Percentiles rank a stretch among this genome's conserved stretches.
Evolutionary conservation across 2,888 invertebrate species (phyloP).

Genomic region (Drosophila yooni): DNA sequence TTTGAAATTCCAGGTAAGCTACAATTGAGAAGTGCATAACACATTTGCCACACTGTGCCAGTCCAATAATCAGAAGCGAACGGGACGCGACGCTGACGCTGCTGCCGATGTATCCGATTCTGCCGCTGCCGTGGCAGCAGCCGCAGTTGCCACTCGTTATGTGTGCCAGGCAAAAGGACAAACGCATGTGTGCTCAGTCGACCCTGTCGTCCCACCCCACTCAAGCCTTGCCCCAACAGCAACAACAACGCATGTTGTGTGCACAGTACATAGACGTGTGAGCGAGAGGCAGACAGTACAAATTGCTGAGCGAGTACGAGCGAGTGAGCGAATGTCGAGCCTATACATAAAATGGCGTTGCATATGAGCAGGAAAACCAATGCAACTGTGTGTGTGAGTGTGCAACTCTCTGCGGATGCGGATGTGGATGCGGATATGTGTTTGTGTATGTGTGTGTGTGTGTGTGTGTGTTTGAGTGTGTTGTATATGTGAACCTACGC

Average conservation of each 20-base stretch:
- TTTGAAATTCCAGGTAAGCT: slow-evolving; percentile 10
- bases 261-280: slow-evolving; percentile 47
- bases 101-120: slow-evolving; percentile 20
- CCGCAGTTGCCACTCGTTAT: slow-evolving; percentile 54
- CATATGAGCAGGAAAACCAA: slow-evolving; percentile 62
- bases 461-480: no score
- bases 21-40: slow-evolving; percentile 3
- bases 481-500: slow-evolving; percentile 46
- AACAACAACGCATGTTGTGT: slow-evolving; percentile 30
- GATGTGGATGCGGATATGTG: neutral
- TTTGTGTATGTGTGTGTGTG: slow-evolving; percentile 3
- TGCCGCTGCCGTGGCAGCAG: slow-evolving; percentile 24
- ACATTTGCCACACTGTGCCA: slow-evolving; percentile 42
- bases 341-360: slow-evolving; percentile 68
- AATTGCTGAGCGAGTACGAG: slow-evolving; percentile 24
- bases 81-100: slow-evolving; percentile 58
- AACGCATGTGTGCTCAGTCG: slow-evolving; percentile 65
- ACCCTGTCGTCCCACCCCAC: slow-evolving; percentile 44
- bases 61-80: slow-evolving; percentile 62
- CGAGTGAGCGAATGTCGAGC: slow-evolving; percentile 63
- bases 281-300: slow-evolving; percentile 35
- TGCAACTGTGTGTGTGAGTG: slow-evolving; percentile 47
- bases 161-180: slow-evolving; percentile 79
- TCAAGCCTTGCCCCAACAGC: slow-evolving; percentile 2
- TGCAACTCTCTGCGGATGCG: slow-evolving; percentile 21